Percentiles rank a stretch among this genome's conserved stretches.
Conservation (phyloP, 2,797 vertebrate species). For the Silurus aristotelis region DNA sequence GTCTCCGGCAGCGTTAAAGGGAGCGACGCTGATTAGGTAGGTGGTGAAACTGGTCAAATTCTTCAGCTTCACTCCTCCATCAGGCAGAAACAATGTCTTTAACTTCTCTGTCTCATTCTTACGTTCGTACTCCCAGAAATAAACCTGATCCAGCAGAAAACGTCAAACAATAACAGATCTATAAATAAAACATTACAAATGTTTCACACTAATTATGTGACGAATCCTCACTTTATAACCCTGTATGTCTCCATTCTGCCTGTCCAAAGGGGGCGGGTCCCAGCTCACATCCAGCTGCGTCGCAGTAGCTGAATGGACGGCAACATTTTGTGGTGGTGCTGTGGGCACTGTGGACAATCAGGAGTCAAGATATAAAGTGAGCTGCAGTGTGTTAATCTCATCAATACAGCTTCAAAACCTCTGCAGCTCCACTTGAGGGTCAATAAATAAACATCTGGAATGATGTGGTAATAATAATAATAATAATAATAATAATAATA, state of each 20-base stretch:
- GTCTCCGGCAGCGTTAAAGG: slow-evolving; percentile 93
- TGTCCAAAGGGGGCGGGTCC: slow-evolving; percentile 86
- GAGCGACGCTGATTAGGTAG: slow-evolving; percentile 89
- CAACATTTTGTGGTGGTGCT: slow-evolving; percentile 84
- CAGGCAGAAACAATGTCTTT: slow-evolving; percentile 90
- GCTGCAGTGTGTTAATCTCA: background rate
- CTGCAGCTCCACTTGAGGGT: background rate
- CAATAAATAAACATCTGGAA: background rate
- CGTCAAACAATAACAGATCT: no score
- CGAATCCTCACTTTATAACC: slow-evolving; percentile 87
- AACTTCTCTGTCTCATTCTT: slow-evolving; percentile 84
- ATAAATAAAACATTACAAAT: no score
- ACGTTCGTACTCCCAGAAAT: slow-evolving; percentile 89
- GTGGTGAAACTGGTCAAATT: slow-evolving; percentile 94
- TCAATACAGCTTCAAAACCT: background rate
- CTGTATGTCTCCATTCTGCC: slow-evolving; percentile 94
- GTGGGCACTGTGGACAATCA: slow-evolving; percentile 81
- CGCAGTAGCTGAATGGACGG: slow-evolving; percentile 82
- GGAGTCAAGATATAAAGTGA: background rate
- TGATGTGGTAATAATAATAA: background rate
- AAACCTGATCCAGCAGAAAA: slow-evolving; percentile 75
- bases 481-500: background rate
- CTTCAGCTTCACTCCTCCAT: slow-evolving; percentile 88
- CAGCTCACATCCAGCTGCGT: slow-evolving; percentile 93
- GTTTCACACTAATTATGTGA: background rate